phyloP scores from a whole-genome alignment of 2,113 vertebrate genomes.

The Prolemur simus region DNA sequence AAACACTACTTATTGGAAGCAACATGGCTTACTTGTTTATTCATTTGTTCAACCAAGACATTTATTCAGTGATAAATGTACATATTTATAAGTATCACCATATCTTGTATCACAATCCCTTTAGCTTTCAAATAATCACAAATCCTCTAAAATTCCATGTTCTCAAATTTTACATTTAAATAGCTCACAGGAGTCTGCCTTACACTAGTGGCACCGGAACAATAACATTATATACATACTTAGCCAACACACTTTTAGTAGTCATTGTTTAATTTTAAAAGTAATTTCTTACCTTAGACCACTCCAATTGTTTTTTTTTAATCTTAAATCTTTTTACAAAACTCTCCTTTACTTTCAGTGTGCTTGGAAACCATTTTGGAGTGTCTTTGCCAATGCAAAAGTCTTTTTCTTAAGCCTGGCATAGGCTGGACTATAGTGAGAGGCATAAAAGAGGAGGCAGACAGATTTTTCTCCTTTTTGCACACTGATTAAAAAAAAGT shows the following conservation, averaged over 20 bases:
- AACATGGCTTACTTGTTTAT: background rate
- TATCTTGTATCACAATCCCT: background rate
- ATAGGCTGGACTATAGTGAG: background rate
- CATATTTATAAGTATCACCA: background rate
- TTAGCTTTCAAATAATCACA: slow-evolving; percentile 9
- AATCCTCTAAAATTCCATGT: background rate
- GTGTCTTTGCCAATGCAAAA: slow-evolving; percentile 26
- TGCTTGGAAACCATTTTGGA: slow-evolving; percentile 48
- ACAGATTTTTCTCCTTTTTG: slow-evolving; percentile 55
- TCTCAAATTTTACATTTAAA: slow-evolving; percentile 4
- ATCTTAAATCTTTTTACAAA: slow-evolving; percentile 15
- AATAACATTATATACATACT: background rate
- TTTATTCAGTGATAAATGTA: background rate
- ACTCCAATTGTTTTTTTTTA: background rate
- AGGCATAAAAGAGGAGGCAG: background rate
- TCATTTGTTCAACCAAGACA: background rate
- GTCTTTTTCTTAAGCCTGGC: slow-evolving; percentile 31
- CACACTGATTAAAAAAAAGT: slow-evolving; percentile 49
- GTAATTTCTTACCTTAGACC: background rate
- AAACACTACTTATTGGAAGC: background rate
- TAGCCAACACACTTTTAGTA: background rate
- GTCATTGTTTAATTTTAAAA: slow-evolving; percentile 20
- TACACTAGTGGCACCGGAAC: background rate
- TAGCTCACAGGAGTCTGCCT: background rate
- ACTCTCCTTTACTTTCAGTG: slow-evolving; percentile 19